These are phyloP conservation scores for Macrostomum cliftonense DNA, from an alignment of 2,888 invertebrate genomes.

Conservation along the genomic window DNA sequence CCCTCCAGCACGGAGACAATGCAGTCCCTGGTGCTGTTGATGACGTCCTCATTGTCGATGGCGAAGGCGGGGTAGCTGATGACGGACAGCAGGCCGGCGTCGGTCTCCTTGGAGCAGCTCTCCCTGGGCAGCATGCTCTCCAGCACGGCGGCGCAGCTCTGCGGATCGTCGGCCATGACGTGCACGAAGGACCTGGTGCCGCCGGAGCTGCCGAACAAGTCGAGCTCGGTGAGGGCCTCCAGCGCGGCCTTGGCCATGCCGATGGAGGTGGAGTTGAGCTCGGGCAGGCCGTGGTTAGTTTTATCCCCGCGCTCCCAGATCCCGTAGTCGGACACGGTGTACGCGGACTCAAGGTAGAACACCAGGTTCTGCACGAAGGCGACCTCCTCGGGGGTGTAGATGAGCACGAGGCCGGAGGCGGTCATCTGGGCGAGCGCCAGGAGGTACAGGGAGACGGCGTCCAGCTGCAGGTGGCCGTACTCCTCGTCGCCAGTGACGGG, in stretches of 20 bases:
- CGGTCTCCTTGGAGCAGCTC: conserved; percentile 33
- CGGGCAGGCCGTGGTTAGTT: conserved; percentile 84
- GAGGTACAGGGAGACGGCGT: conserved; percentile 74
- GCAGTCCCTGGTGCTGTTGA: conserved; percentile 60
- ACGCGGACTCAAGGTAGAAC: conserved; percentile 88
- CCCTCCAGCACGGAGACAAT: conserved; percentile 53
- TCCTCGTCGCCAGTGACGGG: conserved; percentile 73
- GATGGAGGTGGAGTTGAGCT: conserved; percentile 83
- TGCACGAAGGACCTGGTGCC: conserved; percentile 78
- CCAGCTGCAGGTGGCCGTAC: conserved; percentile 88
- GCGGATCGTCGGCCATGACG: conserved; percentile 86
- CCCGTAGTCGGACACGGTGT: conserved; percentile 87
- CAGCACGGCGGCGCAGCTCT: conserved; percentile 73
- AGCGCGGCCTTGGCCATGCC: conserved; percentile 85
- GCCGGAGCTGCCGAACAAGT: conserved; percentile 60
- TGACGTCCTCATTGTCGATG: conserved; percentile 77
- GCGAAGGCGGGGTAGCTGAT: conserved; percentile 97
- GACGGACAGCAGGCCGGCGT: conserved; percentile 39
- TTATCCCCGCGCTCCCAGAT: conserved; percentile 95
- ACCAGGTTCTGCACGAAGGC: conserved; percentile 87
- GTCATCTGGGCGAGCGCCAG: conserved; percentile 87
- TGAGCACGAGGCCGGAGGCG: conserved; percentile 77
- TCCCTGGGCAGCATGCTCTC: conserved; percentile 43
- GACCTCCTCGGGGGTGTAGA: conserved; percentile 83
- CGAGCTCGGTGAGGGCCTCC: conserved; percentile 84